Base-by-base conservation (phyloP, 1,140 invertebrate genomes). In the Nephotettix cincticeps region DNA sequence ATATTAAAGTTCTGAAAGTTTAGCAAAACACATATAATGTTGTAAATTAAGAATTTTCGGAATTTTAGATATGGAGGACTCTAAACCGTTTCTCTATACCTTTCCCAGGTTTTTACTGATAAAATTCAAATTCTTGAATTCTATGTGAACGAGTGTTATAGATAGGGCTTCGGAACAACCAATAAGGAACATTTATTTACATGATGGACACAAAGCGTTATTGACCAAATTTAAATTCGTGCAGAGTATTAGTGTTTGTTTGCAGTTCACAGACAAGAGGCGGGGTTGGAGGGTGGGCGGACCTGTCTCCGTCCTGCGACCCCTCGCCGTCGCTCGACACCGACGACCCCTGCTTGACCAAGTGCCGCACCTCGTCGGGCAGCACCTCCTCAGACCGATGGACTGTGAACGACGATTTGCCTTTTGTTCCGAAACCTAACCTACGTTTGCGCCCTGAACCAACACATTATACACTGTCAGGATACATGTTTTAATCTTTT, bases 371-470 rank as follows among this genome's bases (percentile, higher is more conserved):
- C 82, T 95, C 93, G 71, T 90, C 90, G 73, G 95, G 94, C 77
- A 95, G 87, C 77, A 97, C 91, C 83, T 97, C 95, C 85, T 97
- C 95, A 80, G 93, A 96, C 82, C 95, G 91, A 86, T 96, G 94
- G 79, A 97, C 93, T 81, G 93, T 96, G 87, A 97, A 94, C 77
- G 94, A 94, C 82, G 92, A 93, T 87, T 94, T 94, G 79, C 93
- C 93, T 84, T 93, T 93, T 85, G 93, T 92, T 82, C 94, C 93
- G 85, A 97, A 97, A 83, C 94, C 94, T 89, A 96, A 91, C 83
- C 94, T 90, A 86, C 94, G 89, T 88, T 96, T 96, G 80, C 93
- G 91, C 87, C 94, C 94, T 95, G 79, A 74, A 51, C 72, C 67
- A 74, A 64, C 64, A 68, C 58, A 28, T 23, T 28, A 36, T 4